phyloP scores from a whole-genome alignment of 2,888 invertebrate species.

The Eulithis testata region DNA sequence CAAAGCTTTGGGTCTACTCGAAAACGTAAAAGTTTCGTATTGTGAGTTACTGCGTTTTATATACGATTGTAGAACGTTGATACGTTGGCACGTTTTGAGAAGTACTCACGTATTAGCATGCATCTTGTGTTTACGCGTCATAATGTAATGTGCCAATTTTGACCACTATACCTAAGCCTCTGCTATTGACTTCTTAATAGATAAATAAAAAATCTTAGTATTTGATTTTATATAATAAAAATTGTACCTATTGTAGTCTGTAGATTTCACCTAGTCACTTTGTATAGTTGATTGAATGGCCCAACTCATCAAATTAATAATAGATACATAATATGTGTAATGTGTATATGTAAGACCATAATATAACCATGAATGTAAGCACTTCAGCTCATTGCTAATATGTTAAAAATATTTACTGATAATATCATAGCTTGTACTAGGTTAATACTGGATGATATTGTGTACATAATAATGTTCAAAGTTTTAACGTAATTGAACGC shows the following conservation, averaged over 20 bases:
- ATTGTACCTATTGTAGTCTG: conserved; percentile 6
- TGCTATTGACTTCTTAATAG: background rate
- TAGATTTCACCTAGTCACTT: conserved; percentile 13
- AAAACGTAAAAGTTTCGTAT: too few relatives aligned
- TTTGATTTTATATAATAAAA: conserved; percentile 1
- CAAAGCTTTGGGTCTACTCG: too few relatives aligned
- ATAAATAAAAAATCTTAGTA: background rate
- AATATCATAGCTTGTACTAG: background rate
- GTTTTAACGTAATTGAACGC: background rate
- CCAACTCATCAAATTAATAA: background rate
- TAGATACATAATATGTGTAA: conserved; percentile 3
- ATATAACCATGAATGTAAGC: background rate
- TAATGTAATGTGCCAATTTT: conserved; percentile 11
- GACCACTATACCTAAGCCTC: conserved; percentile 1
- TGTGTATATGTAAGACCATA: too few relatives aligned
- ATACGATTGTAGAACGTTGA: too few relatives aligned
- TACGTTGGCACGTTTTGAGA: too few relatives aligned
- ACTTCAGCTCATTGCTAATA: background rate
- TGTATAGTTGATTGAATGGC: background rate
- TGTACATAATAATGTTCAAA: too few relatives aligned
- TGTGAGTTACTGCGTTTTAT: too few relatives aligned
- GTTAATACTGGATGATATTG: background rate
- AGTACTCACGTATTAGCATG: too few relatives aligned
- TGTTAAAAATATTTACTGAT: background rate
- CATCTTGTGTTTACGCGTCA: background rate